These are phyloP conservation scores for Ips typographus DNA, from an alignment of 1,140 invertebrate species.

Conservation along the genomic window DNA sequence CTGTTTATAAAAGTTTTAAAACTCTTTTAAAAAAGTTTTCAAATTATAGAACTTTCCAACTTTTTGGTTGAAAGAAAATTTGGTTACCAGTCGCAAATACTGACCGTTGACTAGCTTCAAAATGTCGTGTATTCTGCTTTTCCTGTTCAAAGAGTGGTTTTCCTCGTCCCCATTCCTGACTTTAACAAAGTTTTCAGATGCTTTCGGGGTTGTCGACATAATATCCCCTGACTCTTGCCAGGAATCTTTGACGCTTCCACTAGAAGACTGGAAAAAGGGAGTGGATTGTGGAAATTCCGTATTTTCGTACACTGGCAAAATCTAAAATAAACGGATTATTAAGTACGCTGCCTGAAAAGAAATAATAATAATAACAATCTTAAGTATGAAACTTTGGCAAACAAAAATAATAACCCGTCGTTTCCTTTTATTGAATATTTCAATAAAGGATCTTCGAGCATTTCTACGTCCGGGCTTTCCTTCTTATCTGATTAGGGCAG, in stretches of 20 bases:
- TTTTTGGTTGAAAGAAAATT: too few species aligned
- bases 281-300: constrained; percentile 1
- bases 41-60: too few species aligned
- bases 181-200: constrained; percentile 4
- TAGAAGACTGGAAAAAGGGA: background rate
- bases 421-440: too few species aligned
- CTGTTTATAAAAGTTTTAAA: too few species aligned
- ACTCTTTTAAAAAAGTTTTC: too few species aligned
- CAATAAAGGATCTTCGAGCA: background rate
- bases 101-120: constrained; percentile 5
- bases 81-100: background rate
- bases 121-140: background rate
- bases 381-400: too few species aligned
- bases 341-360: background rate
- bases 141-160: background rate
- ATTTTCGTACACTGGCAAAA: background rate
- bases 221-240: background rate
- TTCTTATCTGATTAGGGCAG: constrained; percentile 15
- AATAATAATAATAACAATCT: background rate
- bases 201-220: background rate
- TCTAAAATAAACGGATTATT: background rate
- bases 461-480: background rate
- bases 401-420: too few species aligned
- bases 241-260: constrained; percentile 3
- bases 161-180: constrained; percentile 2